These are phyloP conservation scores for Trypoxylon attenuatum DNA, from an alignment of 2,888 invertebrate genomes.

Conservation along the genomic window DNA sequence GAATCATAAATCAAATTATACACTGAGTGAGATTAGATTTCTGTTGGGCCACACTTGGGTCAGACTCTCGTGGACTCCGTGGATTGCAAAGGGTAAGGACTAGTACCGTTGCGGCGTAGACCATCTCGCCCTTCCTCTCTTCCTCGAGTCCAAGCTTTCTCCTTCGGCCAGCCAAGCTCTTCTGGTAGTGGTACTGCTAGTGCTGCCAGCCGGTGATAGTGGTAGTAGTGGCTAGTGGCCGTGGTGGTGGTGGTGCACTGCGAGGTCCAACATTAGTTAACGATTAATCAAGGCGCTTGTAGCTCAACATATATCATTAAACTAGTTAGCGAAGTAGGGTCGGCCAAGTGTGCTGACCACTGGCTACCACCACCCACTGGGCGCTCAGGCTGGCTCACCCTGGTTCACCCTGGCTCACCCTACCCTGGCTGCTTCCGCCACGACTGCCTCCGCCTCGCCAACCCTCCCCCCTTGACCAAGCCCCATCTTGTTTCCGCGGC, in stretches of 20 bases:
- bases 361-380: constrained; percentile 66
- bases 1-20: constrained; percentile 72
- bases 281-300: constrained; percentile 75
- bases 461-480: constrained; percentile 57
- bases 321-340: constrained; percentile 75
- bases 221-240: constrained; percentile 52
- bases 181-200: constrained; percentile 30
- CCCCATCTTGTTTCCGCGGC: constrained; percentile 53
- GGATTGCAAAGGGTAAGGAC: constrained; percentile 54
- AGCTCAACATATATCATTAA: constrained; percentile 75
- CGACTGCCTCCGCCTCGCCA: constrained; percentile 47
- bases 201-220: constrained; percentile 50
- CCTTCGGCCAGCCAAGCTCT: constrained; percentile 18
- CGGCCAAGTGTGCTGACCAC: constrained; percentile 75
- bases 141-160: constrained; percentile 47
- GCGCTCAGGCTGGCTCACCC: constrained; percentile 52
- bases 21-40: constrained; percentile 73
- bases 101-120: constrained; percentile 38
- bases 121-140: constrained; percentile 33
- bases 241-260: constrained; percentile 64
- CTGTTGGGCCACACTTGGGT: constrained; percentile 64
- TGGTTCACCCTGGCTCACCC: too few species aligned
- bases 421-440: too few species aligned
- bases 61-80: constrained; percentile 52
- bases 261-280: constrained; percentile 75